These are phyloP conservation scores for Myotis pilosus DNA, from an alignment of 2,797 vertebrate species.

Conservation along the genomic window DNA sequence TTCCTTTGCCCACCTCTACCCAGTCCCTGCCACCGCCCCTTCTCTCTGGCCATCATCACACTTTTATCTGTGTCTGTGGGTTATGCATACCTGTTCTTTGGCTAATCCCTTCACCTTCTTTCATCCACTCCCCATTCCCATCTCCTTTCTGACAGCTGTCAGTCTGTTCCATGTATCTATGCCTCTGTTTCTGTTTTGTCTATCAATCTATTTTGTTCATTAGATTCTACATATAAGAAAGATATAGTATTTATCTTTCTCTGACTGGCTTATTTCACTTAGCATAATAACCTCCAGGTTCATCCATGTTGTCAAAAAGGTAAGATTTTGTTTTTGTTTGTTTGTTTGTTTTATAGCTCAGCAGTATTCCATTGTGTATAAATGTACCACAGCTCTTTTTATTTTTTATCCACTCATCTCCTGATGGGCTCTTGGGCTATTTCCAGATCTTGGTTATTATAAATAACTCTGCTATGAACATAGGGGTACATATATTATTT, in stretches of 20 bases:
- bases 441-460: neutral
- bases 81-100: neutral
- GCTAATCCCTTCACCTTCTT: neutral
- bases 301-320: neutral
- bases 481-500: neutral
- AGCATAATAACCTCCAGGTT: neutral
- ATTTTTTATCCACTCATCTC: neutral
- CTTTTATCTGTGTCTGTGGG: neutral
- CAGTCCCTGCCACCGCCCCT: neutral
- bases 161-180: neutral
- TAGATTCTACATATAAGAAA: neutral
- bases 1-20: neutral
- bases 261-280: neutral
- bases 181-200: neutral
- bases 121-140: neutral
- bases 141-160: neutral
- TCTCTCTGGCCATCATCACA: neutral
- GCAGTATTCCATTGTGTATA: neutral
- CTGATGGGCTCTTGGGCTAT: neutral
- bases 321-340: neutral
- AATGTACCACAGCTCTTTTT: neutral
- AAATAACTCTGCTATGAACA: neutral
- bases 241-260: neutral
- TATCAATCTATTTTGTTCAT: neutral
- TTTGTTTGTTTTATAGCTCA: neutral